Percentiles rank a stretch among this genome's conserved stretches.
Conservation (phyloP, 2,797 vertebrate genomes). For the Poecilia picta region DNA sequence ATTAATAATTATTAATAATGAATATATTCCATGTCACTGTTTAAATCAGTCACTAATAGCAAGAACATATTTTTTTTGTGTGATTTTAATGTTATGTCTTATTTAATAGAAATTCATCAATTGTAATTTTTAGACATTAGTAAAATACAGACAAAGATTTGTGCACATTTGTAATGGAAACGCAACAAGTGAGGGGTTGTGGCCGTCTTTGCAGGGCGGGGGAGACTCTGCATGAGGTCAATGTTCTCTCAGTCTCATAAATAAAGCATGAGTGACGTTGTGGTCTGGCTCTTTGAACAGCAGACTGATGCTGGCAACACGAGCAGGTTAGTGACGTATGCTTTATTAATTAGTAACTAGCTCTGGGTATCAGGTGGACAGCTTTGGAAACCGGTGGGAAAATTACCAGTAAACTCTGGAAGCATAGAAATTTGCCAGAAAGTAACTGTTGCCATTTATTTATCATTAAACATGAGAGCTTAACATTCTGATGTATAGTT, state of each 20-base stretch:
- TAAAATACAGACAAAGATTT: too few species aligned
- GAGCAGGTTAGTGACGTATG: slow-evolving; percentile 69
- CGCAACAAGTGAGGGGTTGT: not conserved
- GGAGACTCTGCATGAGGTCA: slow-evolving; percentile 57
- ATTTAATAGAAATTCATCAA: too few species aligned
- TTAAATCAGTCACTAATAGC: too few species aligned
- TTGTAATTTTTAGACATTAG: not conserved
- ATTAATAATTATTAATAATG: too few species aligned
- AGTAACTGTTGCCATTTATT: slow-evolving; percentile 2
- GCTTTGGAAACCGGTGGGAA: slow-evolving; percentile 23
- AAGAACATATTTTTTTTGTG: too few species aligned
- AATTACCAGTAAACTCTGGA: slow-evolving; percentile 21
- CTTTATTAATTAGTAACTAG: slow-evolving; percentile 78
- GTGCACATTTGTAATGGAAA: too few species aligned
- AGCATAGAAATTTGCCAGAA: slow-evolving; percentile 13
- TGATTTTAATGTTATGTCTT: too few species aligned
- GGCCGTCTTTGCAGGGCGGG: not conserved
- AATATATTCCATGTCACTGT: too few species aligned
- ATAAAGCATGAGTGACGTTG: slow-evolving; percentile 72
- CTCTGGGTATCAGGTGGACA: slow-evolving; percentile 65
- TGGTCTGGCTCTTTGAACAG: slow-evolving; percentile 49
- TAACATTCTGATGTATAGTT: not conserved
- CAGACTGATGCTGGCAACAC: slow-evolving; percentile 60
- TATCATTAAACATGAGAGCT: not conserved
- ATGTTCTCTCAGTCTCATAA: slow-evolving; percentile 56